Evolutionary conservation across 1,140 invertebrate species (phyloP).

Genomic region (Anastrepha obliqua): DNA sequence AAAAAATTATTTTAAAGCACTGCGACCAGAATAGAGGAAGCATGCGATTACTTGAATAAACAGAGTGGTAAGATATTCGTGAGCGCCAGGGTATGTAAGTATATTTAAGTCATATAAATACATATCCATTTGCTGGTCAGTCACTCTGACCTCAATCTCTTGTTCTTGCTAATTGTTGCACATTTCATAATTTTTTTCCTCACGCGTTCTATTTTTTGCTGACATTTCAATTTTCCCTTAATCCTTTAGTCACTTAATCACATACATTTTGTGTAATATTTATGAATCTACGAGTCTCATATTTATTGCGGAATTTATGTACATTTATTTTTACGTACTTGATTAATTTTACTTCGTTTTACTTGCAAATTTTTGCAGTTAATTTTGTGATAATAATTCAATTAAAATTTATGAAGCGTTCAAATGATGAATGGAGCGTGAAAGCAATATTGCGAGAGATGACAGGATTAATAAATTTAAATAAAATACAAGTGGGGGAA

Average conservation of each 20-base stretch:
- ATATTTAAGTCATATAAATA: too few species aligned
- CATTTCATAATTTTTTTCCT: background rate
- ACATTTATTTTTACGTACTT: background rate
- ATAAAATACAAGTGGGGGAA: background rate
- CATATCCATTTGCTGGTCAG: too few species aligned
- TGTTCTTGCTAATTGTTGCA: too few species aligned
- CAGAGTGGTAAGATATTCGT: too few species aligned
- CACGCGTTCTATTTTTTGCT: background rate
- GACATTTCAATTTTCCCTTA: background rate
- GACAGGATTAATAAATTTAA: conserved; percentile 26
- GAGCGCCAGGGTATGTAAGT: too few species aligned
- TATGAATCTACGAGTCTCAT: too few species aligned
- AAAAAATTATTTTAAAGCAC: too few species aligned
- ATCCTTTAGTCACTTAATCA: conserved; percentile 23
- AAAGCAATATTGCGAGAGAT: background rate
- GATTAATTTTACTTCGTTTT: conserved; percentile 13
- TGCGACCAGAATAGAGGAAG: too few species aligned
- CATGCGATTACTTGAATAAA: too few species aligned
- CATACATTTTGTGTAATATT: background rate
- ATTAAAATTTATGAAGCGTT: conserved; percentile 47
- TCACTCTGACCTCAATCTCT: too few species aligned
- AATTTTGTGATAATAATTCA: conserved; percentile 34
- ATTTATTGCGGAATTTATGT: background rate
- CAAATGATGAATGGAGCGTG: conserved; percentile 32
- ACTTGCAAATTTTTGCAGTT: background rate